Percentiles rank a stretch among this genome's conserved stretches.
phyloP scores from a whole-genome alignment of 2,797 vertebrate genomes.

The Sciurus vulgaris region DNA sequence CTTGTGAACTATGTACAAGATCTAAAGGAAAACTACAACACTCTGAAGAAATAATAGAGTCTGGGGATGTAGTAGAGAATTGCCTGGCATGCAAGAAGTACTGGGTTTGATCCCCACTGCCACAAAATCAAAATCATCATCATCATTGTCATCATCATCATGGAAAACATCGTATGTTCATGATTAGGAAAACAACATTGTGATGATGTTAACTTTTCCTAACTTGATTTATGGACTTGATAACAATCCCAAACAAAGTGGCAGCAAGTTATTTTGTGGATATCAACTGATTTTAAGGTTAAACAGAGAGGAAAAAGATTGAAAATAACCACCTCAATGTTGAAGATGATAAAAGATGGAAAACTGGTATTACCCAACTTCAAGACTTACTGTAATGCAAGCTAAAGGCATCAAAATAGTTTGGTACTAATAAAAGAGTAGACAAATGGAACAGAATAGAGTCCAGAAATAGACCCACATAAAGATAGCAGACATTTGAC shows the following conservation, averaged over 20 bases:
- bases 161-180: neutral
- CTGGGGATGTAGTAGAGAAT: no score
- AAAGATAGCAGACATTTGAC: neutral
- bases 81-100: no score
- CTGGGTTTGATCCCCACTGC: no score
- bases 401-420: neutral
- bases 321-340: neutral
- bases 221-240: neutral
- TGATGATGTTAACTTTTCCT: neutral
- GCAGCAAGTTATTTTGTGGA: neutral
- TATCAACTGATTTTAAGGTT: constrained; percentile 8
- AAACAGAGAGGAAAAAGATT: neutral
- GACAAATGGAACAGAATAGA: neutral
- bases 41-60: neutral
- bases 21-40: neutral
- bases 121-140: no score
- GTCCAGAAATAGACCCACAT: neutral
- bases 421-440: neutral
- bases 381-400: constrained; percentile 11
- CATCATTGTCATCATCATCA: no score
- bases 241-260: neutral
- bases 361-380: neutral
- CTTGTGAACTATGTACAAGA: neutral
- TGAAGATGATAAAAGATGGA: neutral
- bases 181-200: neutral